phyloP scores from a whole-genome alignment of 1,140 invertebrate genomes.

The Luehdorfia chinensis region DNA sequence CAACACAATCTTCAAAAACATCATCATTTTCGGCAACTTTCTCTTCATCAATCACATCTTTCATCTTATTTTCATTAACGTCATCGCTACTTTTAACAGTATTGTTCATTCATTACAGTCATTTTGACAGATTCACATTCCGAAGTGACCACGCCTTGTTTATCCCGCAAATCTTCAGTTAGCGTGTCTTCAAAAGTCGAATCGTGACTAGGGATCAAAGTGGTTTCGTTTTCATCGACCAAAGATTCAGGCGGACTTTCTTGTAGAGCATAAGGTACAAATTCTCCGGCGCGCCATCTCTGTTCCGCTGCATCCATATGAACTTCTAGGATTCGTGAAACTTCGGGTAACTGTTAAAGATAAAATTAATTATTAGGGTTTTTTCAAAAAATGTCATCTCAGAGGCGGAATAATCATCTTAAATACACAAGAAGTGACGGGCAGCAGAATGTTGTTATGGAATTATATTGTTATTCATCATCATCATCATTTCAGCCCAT shows the following conservation, averaged over 20 bases:
- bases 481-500: too few relatives aligned
- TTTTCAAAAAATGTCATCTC: too few relatives aligned
- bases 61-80: too few relatives aligned
- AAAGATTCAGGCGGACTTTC: constrained; percentile 31
- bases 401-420: too few relatives aligned
- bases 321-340: constrained; percentile 47
- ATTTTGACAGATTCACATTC: too few relatives aligned
- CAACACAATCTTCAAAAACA: constrained; percentile 53
- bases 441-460: too few relatives aligned
- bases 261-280: constrained; percentile 28
- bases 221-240: constrained; percentile 40
- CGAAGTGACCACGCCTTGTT: too few relatives aligned
- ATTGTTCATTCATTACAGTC: too few relatives aligned
- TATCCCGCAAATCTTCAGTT: constrained; percentile 41
- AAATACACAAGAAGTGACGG: too few relatives aligned
- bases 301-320: constrained; percentile 49
- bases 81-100: too few relatives aligned
- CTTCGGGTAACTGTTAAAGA: constrained; percentile 46
- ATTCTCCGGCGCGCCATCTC: constrained; percentile 33
- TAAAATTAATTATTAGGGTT: constrained; percentile 9
- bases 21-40: constrained; percentile 33
- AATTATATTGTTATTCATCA: too few relatives aligned
- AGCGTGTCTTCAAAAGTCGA: constrained; percentile 52
- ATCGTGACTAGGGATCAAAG: constrained; percentile 41
- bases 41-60: constrained; percentile 6